Evolutionary conservation across 2,888 invertebrate species (phyloP).

Genomic region (Mesorhabditis belari): DNA sequence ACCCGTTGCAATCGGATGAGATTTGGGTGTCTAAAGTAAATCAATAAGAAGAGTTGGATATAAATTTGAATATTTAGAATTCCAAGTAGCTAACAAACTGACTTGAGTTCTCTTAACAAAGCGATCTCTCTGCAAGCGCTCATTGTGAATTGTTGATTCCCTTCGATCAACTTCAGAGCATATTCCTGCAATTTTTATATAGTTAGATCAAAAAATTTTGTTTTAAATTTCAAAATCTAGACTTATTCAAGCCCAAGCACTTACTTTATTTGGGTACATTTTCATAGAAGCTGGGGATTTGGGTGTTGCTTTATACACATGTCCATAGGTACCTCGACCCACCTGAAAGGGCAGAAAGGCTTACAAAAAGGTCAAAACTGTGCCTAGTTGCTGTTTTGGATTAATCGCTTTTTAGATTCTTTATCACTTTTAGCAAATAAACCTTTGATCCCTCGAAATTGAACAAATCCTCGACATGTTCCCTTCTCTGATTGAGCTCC

Average conservation of each 20-base stretch:
- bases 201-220: conserved; percentile 8
- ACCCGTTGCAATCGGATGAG: conserved; percentile 92
- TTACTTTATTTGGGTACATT: neutral
- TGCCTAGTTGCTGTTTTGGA: conserved; percentile 64
- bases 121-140: conserved; percentile 94
- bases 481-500: conserved; percentile 49
- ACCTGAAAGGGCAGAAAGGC: conserved; percentile 77
- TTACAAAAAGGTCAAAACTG: conserved; percentile 94
- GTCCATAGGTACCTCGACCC: conserved; percentile 54
- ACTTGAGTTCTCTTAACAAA: conserved; percentile 77
- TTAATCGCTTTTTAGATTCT: conserved; percentile 49
- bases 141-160: conserved; percentile 88
- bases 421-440: no score
- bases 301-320: conserved; percentile 71
- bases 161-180: conserved; percentile 96
- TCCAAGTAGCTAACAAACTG: neutral
- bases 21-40: conserved; percentile 66
- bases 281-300: conserved; percentile 9
- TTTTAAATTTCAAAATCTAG: no score
- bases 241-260: no score
- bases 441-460: conserved; percentile 98
- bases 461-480: conserved; percentile 86
- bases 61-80: neutral
- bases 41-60: neutral
- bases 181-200: conserved; percentile 71